Percentiles rank a stretch among this genome's conserved stretches.
phyloP scores from a whole-genome alignment of 1,140 invertebrate species.

The Battus philenor region DNA sequence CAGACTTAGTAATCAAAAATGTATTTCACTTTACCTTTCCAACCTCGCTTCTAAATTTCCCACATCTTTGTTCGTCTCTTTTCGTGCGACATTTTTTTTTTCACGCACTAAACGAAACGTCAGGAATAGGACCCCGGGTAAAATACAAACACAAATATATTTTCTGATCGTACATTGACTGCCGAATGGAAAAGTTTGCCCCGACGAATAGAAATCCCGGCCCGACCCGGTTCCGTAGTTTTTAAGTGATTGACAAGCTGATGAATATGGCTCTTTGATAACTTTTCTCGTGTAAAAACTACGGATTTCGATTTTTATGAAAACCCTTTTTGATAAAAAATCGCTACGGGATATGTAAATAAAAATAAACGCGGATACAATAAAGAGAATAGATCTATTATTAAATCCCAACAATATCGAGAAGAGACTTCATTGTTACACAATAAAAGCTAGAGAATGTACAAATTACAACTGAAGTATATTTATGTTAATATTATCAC shows the following conservation, averaged over 20 bases:
- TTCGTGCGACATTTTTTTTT: not conserved
- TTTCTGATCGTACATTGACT: slow-evolving; percentile 6
- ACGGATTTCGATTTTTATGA: slow-evolving; percentile 9
- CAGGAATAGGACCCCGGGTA: not conserved
- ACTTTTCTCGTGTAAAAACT: slow-evolving; percentile 1
- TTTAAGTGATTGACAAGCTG: slow-evolving; percentile 16
- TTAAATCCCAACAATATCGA: no score
- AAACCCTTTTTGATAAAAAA: not conserved
- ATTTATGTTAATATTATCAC: no score
- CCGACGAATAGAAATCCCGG: slow-evolving; percentile 1
- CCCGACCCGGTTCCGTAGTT: slow-evolving; percentile 1
- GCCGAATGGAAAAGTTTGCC: not conserved
- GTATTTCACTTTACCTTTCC: not conserved
- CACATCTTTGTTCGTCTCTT: not conserved
- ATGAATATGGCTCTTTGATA: slow-evolving; percentile 13
- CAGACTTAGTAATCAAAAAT: not conserved
- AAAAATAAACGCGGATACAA: no score
- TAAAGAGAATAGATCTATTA: no score
- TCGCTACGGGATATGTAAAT: no score
- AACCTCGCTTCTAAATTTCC: not conserved
- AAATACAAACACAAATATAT: slow-evolving; percentile 1
- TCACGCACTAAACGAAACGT: not conserved
- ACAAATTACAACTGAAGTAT: no score
- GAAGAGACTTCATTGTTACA: no score
- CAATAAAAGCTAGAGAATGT: no score